Percentiles rank a stretch among this genome's conserved stretches.
phyloP scores from a whole-genome alignment of 2,888 invertebrate genomes.

The Pycnomerus fuliginosus region DNA sequence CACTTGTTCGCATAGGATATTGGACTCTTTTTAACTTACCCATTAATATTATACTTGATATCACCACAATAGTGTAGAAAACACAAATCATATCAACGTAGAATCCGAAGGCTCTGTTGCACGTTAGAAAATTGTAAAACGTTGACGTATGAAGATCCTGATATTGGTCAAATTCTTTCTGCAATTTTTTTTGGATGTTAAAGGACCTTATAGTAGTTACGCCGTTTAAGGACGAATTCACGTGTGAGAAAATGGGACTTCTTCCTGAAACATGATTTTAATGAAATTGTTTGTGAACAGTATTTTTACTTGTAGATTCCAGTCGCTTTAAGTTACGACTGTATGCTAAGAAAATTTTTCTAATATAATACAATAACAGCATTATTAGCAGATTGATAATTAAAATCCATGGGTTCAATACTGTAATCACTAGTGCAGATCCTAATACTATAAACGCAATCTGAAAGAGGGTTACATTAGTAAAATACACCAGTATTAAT shows the following conservation, averaged over 20 bases:
- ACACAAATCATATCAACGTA: constrained; percentile 59
- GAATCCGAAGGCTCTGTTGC: constrained; percentile 70
- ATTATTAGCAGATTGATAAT: constrained; percentile 24
- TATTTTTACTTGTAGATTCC: constrained; percentile 27
- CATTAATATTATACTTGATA: constrained; percentile 35
- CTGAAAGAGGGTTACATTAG: constrained; percentile 10
- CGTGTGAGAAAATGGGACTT: constrained; percentile 76
- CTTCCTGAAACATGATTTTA: constrained; percentile 58
- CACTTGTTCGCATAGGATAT: background rate
- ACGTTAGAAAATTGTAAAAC: constrained; percentile 66
- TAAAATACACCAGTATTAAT: too few species aligned
- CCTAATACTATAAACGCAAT: constrained; percentile 25
- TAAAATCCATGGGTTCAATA: constrained; percentile 31
- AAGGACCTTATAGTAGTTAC: constrained; percentile 75
- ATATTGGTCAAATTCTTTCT: constrained; percentile 62
- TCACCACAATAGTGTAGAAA: constrained; percentile 36
- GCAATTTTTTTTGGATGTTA: constrained; percentile 63
- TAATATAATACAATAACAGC: constrained; percentile 25
- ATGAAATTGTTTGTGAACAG: background rate
- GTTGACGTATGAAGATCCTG: constrained; percentile 71
- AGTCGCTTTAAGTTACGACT: constrained; percentile 33
- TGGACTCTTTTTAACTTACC: constrained; percentile 21
- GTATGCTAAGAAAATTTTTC: constrained; percentile 26
- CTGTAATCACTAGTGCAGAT: constrained; percentile 24
- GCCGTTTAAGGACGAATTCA: constrained; percentile 75